Conservation (phyloP, 2,888 invertebrate species). For the Drosophila hamatofila region DNA sequence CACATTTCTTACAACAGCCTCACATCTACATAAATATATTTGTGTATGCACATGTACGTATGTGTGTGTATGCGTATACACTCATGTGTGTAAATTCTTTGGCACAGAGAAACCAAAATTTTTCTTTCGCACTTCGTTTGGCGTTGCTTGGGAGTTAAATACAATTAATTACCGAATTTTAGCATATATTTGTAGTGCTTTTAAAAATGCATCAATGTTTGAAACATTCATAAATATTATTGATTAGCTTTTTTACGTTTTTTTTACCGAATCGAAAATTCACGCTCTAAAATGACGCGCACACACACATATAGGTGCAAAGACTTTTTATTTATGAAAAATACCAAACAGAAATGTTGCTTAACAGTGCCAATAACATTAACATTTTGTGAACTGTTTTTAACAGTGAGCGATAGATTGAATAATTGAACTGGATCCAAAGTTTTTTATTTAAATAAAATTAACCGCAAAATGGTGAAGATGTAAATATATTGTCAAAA, state of each 20-base stretch:
- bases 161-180: conserved; percentile 34
- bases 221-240: conserved; percentile 48
- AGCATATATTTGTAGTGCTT: conserved; percentile 16
- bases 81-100: conserved; percentile 66
- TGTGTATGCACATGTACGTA: conserved; percentile 38
- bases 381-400: conserved; percentile 19
- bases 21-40: conserved; percentile 38
- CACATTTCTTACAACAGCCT: conserved; percentile 71
- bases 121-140: conserved; percentile 43
- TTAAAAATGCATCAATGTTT: conserved; percentile 22
- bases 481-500: background rate
- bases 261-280: conserved; percentile 67
- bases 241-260: conserved; percentile 59
- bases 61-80: conserved; percentile 37
- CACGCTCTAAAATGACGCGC: conserved; percentile 68
- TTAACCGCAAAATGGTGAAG: background rate
- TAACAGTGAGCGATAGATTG: conserved; percentile 15
- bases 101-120: conserved; percentile 66
- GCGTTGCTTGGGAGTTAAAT: conserved; percentile 24
- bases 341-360: conserved; percentile 50
- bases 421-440: background rate
- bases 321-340: conserved; percentile 52
- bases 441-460: background rate
- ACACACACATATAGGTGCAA: conserved; percentile 48
- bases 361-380: conserved; percentile 26